Conservation (phyloP, 2,888 invertebrate species). For the Ceraclea dissimilis region DNA sequence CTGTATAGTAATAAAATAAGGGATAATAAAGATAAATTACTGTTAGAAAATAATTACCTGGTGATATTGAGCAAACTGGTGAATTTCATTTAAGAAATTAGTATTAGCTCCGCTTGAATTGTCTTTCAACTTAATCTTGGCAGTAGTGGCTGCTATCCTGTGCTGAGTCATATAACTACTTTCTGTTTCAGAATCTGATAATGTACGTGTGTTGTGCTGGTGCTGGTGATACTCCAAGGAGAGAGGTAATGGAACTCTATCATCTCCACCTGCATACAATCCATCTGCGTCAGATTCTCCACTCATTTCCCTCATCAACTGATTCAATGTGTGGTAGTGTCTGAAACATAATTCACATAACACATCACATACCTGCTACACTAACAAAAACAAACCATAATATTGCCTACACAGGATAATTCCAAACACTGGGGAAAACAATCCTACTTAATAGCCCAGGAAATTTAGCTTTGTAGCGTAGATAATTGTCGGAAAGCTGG, state of each 20-base stretch:
- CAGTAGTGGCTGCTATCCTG: conserved; percentile 24
- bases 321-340: conserved; percentile 42
- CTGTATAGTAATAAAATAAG: no score
- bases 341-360: conserved; percentile 32
- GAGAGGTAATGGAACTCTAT: conserved; percentile 13
- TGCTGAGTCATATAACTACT: conserved; percentile 19
- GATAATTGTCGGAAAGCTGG: no score
- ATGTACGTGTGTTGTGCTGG: neutral
- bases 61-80: conserved; percentile 41
- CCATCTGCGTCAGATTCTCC: conserved; percentile 35
- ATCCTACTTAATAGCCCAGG: no score
- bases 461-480: no score
- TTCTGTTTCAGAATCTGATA: conserved; percentile 14
- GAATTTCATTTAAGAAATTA: conserved; percentile 41
- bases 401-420: no score
- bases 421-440: no score
- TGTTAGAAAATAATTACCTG: no score
- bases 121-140: conserved; percentile 23
- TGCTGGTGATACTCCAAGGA: neutral
- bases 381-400: neutral
- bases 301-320: conserved; percentile 39
- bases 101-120: conserved; percentile 16
- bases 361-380: no score
- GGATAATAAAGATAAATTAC: no score
- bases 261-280: conserved; percentile 4